Percentiles rank a stretch among this genome's conserved stretches.
Conservation (phyloP, 2,113 vertebrate genomes). For the Suricata suricatta region DNA sequence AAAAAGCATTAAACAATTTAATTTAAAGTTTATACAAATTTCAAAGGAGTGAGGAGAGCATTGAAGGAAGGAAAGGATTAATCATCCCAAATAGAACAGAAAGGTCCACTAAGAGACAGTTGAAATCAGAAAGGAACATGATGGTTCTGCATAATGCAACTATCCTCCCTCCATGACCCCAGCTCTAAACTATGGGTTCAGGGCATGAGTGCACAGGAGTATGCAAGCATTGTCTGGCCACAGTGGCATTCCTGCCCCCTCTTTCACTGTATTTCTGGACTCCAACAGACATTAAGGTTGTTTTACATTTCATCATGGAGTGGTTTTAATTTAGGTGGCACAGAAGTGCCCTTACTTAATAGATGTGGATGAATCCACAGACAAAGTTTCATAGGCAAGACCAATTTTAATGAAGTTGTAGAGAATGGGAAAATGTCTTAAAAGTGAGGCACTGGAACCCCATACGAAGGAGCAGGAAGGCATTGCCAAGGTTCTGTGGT, state of each 20-base stretch:
- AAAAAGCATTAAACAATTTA: too few species aligned
- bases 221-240: background rate
- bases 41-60: background rate
- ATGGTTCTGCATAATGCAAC: background rate
- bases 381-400: background rate
- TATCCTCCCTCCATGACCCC: background rate
- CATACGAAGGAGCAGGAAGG: background rate
- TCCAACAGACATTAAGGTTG: rapidly evolving
- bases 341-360: background rate
- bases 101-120: background rate
- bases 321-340: background rate
- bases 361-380: background rate
- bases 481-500: background rate
- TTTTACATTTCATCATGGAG: background rate
- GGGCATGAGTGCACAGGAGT: rapidly evolving
- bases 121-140: background rate
- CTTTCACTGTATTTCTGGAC: background rate
- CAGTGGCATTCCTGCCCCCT: rapidly evolving
- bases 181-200: background rate
- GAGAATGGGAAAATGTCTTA: background rate
- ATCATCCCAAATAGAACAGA: background rate
- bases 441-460: background rate
- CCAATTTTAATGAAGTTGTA: background rate
- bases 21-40: background rate
- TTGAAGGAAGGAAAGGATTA: background rate